phyloP scores from a whole-genome alignment of 2,797 vertebrate species.

The Hippocampus kuda region DNA sequence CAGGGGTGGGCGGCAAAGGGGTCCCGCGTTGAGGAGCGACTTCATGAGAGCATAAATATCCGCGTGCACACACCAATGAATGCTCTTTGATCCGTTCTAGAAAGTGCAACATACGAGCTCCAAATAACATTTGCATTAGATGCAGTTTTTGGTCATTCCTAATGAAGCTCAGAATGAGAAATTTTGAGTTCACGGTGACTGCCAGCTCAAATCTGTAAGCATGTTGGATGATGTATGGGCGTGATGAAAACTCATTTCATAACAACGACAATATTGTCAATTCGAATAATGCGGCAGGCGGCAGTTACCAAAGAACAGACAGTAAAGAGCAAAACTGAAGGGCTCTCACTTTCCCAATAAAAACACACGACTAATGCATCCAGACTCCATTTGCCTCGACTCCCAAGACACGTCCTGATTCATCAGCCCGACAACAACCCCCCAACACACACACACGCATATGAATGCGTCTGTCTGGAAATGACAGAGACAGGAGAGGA shows the following conservation, averaged over 20 bases:
- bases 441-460: constrained; percentile 17
- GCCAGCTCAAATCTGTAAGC: background rate
- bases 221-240: background rate
- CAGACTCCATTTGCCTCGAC: constrained; percentile 53
- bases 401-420: constrained; percentile 50
- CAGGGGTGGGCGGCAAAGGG: constrained; percentile 15
- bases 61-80: background rate
- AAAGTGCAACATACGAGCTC: background rate
- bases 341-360: background rate
- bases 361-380: background rate
- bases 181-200: background rate
- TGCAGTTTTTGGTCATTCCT: background rate
- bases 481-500: constrained; percentile 37
- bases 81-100: background rate
- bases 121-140: background rate
- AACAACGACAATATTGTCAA: background rate
- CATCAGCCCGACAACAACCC: constrained; percentile 30
- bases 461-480: constrained; percentile 47
- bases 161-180: background rate
- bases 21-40: constrained; percentile 22
- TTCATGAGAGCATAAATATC: constrained; percentile 47
- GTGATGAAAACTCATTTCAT: background rate
- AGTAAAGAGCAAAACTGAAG: background rate
- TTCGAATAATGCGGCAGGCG: background rate
- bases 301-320: background rate